Percentiles rank a stretch among this genome's conserved stretches.
phyloP scores from a whole-genome alignment of 2,888 invertebrate species.

The Lydus trimaculatus region DNA sequence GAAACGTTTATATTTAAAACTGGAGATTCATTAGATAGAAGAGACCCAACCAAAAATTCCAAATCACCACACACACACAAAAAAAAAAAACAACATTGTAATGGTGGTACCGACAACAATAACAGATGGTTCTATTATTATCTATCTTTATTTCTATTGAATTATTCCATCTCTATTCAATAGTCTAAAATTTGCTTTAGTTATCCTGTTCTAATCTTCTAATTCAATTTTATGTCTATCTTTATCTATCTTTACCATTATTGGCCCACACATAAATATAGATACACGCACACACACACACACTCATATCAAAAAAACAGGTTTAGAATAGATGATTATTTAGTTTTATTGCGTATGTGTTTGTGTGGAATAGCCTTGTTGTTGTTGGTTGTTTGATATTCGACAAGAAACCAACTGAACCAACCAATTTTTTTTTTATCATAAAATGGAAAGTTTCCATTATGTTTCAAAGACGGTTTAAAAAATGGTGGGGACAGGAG shows the following conservation, averaged over 20 bases:
- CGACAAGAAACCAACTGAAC: constrained; percentile 2
- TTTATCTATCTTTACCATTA: background rate
- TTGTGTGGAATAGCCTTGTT: background rate
- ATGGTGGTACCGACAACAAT: background rate
- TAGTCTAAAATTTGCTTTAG: background rate
- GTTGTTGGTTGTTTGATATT: background rate
- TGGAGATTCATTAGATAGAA: background rate
- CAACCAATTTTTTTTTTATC: background rate
- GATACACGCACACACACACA: background rate
- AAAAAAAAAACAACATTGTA: background rate
- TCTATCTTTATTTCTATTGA: background rate
- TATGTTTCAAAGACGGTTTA: background rate
- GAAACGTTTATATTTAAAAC: background rate
- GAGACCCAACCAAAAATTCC: background rate
- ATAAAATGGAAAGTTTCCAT: constrained; percentile 3
- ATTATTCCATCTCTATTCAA: background rate
- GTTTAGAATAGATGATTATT: constrained; percentile 3
- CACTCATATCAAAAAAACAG: background rate
- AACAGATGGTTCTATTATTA: background rate
- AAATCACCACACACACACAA: no score
- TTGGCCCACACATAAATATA: background rate
- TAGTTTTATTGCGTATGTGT: background rate
- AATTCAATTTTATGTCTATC: background rate
- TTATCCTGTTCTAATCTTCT: background rate
- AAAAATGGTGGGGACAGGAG: background rate